These are phyloP conservation scores for Vulpes lagopus DNA, from an alignment of 2,113 vertebrate genomes.

Conservation along the genomic window DNA sequence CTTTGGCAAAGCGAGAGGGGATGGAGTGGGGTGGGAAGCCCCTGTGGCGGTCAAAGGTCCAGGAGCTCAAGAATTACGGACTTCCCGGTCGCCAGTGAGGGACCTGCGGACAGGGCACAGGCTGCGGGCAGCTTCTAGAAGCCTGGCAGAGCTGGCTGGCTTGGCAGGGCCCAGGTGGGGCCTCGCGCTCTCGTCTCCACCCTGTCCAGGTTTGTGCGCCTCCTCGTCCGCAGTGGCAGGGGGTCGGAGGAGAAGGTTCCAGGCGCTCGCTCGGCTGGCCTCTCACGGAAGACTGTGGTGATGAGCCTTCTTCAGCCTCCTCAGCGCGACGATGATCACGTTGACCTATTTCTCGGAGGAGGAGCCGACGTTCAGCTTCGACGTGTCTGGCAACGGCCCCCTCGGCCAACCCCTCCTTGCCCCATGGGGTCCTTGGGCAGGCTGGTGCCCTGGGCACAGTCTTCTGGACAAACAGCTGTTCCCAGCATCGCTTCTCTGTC, in stretches of 20 bases:
- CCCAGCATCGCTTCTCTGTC: not conserved
- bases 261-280: not conserved
- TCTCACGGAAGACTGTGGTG: not conserved
- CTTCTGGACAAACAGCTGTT: not conserved
- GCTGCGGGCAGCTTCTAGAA: rapidly evolving
- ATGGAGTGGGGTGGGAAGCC: no score
- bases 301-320: not conserved
- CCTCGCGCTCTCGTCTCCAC: not conserved
- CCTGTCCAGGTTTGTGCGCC: not conserved
- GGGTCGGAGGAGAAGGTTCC: not conserved
- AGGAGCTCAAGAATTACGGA: no score
- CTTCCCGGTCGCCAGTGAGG: not conserved
- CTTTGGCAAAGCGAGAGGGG: not conserved
- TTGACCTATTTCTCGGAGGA: not conserved
- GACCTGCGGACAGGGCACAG: not conserved
- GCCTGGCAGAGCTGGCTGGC: not conserved
- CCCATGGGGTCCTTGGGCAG: rapidly evolving
- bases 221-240: no score
- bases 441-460: rapidly evolving
- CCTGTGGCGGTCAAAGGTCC: rapidly evolving
- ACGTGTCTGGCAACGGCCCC: not conserved
- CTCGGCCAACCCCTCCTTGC: not conserved
- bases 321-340: not conserved
- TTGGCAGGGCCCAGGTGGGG: not conserved
- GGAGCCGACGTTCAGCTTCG: no score